These are phyloP conservation scores for Laticauda laticaudata DNA, from an alignment of 2,113 vertebrate genomes.

Conservation along the genomic window DNA sequence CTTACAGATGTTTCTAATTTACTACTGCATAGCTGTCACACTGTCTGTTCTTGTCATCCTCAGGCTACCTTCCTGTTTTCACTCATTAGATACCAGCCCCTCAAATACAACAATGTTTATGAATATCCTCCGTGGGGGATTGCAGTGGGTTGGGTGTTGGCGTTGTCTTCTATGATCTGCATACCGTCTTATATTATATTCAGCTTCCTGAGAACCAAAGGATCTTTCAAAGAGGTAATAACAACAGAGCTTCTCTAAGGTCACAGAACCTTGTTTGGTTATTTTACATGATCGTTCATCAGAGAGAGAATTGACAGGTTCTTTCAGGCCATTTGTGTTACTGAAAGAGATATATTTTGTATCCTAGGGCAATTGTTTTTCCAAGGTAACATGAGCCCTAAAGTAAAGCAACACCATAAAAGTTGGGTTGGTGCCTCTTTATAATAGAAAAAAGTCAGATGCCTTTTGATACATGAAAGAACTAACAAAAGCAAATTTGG, in stretches of 20 bases:
- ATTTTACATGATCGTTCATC: not conserved
- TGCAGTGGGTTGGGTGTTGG: conserved; percentile 84
- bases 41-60: not conserved
- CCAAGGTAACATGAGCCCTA: not conserved
- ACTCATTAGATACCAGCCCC: conserved; percentile 84
- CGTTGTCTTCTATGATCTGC: conserved; percentile 86
- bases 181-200: conserved; percentile 79
- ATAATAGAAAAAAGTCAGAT: not conserved
- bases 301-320: not conserved
- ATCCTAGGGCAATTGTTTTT: not conserved
- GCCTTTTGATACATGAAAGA: not conserved
- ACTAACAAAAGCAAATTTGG: not conserved
- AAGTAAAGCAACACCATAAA: not conserved
- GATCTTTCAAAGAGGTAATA: conserved; percentile 82
- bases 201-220: conserved; percentile 79
- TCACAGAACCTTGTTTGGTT: not conserved
- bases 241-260: not conserved
- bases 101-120: conserved; percentile 88
- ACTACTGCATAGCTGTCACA: not conserved
- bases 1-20: not conserved
- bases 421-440: not conserved
- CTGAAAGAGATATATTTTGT: not conserved
- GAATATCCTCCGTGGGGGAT: conserved; percentile 88
- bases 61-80: conserved; percentile 90
- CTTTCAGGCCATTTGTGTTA: not conserved